Evolutionary conservation across 30 jellyfish, hydroid and myxozoan genomes (phyloP).

Genomic region (Aurelia aurita complex sp. Pacific): DNA sequence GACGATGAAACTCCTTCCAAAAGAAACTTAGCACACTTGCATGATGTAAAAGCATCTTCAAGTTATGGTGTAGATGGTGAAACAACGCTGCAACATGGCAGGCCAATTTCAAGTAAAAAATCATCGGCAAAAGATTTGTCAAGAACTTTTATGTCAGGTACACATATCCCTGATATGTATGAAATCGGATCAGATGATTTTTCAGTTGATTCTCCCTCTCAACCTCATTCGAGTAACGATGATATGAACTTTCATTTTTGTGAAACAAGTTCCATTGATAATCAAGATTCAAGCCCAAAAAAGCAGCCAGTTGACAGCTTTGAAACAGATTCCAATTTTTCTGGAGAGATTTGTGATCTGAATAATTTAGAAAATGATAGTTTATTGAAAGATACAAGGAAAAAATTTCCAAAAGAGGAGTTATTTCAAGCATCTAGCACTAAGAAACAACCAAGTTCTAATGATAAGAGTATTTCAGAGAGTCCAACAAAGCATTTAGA

Average conservation of each 20-base stretch:
- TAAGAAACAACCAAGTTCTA: not conserved
- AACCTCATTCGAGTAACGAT: not conserved
- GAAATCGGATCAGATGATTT: slow-evolving; percentile 7
- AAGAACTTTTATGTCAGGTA: not conserved
- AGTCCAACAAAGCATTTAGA: not conserved
- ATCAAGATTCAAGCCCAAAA: not conserved
- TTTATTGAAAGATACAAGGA: slow-evolving; percentile 37
- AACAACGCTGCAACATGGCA: no score
- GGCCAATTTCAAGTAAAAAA: not conserved
- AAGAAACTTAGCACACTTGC: not conserved
- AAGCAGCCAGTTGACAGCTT: not conserved
- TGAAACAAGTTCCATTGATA: no score
- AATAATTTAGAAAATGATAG: slow-evolving; percentile 30
- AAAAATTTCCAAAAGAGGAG: slow-evolving; percentile 44
- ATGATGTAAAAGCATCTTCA: no score
- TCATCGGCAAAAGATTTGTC: slow-evolving; percentile 12
- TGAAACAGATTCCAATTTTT: slow-evolving; percentile 41
- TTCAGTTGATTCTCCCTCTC: not conserved
- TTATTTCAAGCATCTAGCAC: slow-evolving; percentile 61
- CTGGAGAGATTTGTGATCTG: slow-evolving; percentile 42
- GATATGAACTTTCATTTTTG: not conserved
- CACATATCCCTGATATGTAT: slow-evolving; percentile 17
- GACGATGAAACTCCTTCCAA: not conserved
- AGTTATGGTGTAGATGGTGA: no score
- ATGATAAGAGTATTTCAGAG: not conserved